Base-by-base conservation (phyloP, 92 coral and sea anemone species). In the Palythoa grandis region DNA sequence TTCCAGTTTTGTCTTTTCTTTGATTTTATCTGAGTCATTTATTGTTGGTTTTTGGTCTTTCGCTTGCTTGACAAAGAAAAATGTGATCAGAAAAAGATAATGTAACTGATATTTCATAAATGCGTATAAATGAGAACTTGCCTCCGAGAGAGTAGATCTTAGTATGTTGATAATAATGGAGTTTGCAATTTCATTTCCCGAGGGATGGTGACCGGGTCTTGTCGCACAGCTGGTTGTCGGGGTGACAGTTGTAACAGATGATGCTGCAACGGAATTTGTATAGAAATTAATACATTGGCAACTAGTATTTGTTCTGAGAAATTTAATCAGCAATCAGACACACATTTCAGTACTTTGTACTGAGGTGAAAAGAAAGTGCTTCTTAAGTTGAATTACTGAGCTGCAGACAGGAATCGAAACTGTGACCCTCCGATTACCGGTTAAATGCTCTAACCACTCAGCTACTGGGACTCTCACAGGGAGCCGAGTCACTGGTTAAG, bases 101-200 rank as follows among this genome's bases (percentile, higher is more conserved):
- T 19, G 29, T 63, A 3, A 7, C 8, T 8, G 9, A 20, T 19
- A 24, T 63, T 63, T 56, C 16, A 7, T 12, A 16, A 12, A n/a
- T 19, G 16, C 22, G 4, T 5, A 3, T 25, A 8, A 4, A 39
- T n/a, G 14, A 4, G 11, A 23, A 56, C 67, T 79, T 80, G 40
- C 85, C 72, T 80, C 74, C 12, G 60, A 47, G 3, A 80, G 57
- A n/a, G 74, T 16, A 48, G 85, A 14, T 3, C 20, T 80, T 7
- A 80, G 72, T 63, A 66, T 22, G 74, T 43, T 80, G 60, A 80
- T 67, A n/a, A 80, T 67, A 23, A 80, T 12, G 5, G 74, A 38
- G 47, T 80, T 80, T 13, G 85, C 43, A 29, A 66, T 5, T 54
- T 80, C 74, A 66, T 43, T 52, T 80, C 43, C 37, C 1, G 85